phyloP scores from a whole-genome alignment of 2,113 vertebrate species.

The Sylvicapra grimmia region DNA sequence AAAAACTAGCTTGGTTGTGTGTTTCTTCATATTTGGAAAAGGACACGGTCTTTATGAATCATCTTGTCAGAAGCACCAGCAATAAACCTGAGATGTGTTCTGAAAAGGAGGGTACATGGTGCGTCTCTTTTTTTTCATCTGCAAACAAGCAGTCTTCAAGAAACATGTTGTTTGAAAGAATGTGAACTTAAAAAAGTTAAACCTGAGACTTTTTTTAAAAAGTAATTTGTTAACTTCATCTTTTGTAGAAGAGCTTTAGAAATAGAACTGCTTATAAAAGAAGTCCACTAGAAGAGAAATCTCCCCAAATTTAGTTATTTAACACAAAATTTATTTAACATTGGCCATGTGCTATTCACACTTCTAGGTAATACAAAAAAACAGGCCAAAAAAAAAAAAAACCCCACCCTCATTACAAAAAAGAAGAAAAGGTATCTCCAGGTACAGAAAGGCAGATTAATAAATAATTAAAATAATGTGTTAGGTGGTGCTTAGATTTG shows the following conservation, averaged over 20 bases:
- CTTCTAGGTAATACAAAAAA: not conserved
- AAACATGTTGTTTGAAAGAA: not conserved
- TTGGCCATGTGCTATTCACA: not conserved
- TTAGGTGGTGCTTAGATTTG: not conserved
- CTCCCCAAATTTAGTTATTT: not conserved
- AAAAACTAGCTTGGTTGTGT: not conserved
- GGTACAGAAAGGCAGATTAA: not conserved
- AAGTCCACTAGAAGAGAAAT: not conserved
- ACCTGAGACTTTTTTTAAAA: not conserved
- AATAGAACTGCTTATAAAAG: not conserved
- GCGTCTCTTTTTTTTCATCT: not conserved
- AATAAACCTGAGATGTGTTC: constrained; percentile 23
- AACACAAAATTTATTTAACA: not conserved
- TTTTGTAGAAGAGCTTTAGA: not conserved
- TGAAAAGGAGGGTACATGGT: not conserved
- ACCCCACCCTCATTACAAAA: not conserved
- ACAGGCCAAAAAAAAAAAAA: not conserved
- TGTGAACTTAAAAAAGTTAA: not conserved
- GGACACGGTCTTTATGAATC: constrained; percentile 24
- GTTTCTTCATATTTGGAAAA: constrained; percentile 47
- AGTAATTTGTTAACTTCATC: not conserved
- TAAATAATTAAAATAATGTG: not conserved
- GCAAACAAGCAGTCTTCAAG: not conserved
- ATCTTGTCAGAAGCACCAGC: constrained; percentile 34
- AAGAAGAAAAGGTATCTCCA: not conserved